Conservation (phyloP, 2,113 vertebrate species). For the Canis aureus region DNA sequence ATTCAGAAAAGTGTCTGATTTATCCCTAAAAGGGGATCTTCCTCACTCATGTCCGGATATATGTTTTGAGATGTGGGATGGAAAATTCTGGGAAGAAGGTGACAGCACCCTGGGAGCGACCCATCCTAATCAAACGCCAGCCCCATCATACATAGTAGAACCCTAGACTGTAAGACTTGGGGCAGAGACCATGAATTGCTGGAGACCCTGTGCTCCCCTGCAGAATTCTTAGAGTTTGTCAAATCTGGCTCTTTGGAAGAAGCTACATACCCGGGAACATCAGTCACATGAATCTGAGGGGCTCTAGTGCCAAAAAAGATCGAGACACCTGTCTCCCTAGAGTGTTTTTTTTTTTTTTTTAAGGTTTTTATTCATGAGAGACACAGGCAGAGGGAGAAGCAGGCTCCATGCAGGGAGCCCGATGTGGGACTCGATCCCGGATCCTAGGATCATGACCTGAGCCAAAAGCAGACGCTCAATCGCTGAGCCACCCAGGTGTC, state of each 20-base stretch:
- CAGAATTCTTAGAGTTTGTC: neutral
- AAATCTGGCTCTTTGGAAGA: neutral
- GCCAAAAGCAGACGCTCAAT: too few species aligned
- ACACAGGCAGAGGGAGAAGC: too few species aligned
- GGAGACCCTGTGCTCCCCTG: neutral
- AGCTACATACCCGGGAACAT: fast-evolving
- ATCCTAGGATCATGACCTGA: too few species aligned
- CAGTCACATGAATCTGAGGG: fast-evolving
- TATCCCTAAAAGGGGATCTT: neutral
- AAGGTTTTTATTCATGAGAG: too few species aligned
- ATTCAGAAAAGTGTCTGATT: neutral
- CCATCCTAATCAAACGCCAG: fast-evolving
- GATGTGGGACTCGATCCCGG: too few species aligned
- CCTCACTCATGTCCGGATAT: neutral
- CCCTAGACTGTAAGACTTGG: fast-evolving
- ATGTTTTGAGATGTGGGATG: neutral
- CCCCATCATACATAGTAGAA: fast-evolving
- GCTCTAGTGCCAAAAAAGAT: neutral
- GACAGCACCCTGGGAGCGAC: neutral
- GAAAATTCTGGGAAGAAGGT: neutral
- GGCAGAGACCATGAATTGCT: fast-evolving
- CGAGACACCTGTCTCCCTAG: neutral
- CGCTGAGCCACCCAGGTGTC: too few species aligned
- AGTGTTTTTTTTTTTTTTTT: too few species aligned
- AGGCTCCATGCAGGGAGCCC: too few species aligned